These are phyloP conservation scores for Drosophila kepulauana DNA, from an alignment of 1,140 invertebrate species.

Conservation along the genomic window DNA sequence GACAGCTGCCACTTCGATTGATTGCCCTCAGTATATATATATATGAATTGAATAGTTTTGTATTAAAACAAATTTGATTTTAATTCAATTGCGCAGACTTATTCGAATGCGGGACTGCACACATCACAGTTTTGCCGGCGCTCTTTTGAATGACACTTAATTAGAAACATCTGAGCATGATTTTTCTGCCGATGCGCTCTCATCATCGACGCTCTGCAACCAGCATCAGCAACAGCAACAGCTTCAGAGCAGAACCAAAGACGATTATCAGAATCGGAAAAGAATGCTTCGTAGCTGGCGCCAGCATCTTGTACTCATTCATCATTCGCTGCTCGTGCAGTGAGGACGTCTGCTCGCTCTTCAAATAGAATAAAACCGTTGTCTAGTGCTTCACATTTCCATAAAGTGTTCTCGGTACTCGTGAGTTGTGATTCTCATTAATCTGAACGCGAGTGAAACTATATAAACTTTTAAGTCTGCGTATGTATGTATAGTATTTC, in stretches of 20 bases:
- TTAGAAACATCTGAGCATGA: constrained; percentile 60
- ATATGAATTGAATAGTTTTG: constrained; percentile 71
- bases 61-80: constrained; percentile 79
- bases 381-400: neutral
- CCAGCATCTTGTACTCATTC: constrained; percentile 62
- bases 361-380: constrained; percentile 18
- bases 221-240: constrained; percentile 20
- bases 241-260: neutral
- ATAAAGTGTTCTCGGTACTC: neutral
- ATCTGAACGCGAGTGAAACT: constrained; percentile 18
- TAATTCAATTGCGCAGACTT: constrained; percentile 55
- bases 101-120: constrained; percentile 56
- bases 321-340: constrained; percentile 57
- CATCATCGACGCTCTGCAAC: constrained; percentile 2
- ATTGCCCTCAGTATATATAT: constrained; percentile 42
- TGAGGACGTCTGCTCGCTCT: constrained; percentile 57
- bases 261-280: constrained; percentile 38
- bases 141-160: constrained; percentile 67
- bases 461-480: neutral
- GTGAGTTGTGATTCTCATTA: neutral
- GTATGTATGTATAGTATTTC: constrained; percentile 9
- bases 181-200: constrained; percentile 2
- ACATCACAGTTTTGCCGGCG: constrained; percentile 2
- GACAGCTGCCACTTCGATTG: constrained; percentile 53
- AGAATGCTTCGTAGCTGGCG: constrained; percentile 31